Percentiles rank a stretch among this genome's conserved stretches.
These are phyloP conservation scores for Nebria salina DNA, from an alignment of 2,888 invertebrate genomes.

Conservation along the genomic window DNA sequence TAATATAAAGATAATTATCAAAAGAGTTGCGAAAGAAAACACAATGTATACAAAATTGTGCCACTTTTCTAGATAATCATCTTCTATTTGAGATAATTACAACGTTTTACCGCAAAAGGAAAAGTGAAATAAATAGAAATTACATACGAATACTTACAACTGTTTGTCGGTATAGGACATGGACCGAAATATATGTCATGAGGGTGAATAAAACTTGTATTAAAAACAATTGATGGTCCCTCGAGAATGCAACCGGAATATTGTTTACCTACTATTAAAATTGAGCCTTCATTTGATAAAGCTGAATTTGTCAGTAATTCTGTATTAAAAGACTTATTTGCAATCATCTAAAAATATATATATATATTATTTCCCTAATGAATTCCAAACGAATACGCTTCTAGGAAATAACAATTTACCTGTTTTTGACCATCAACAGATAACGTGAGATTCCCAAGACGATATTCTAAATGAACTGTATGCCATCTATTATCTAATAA, in stretches of 20 bases:
- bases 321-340: slow-evolving; percentile 81
- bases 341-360: slow-evolving; percentile 69
- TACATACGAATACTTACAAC: slow-evolving; percentile 66
- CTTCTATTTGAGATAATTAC: background rate
- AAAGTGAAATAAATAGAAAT: background rate
- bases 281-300: slow-evolving; percentile 75
- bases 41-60: background rate
- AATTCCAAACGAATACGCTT: too few species aligned
- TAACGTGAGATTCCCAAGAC: slow-evolving; percentile 68
- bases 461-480: slow-evolving; percentile 73
- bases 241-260: slow-evolving; percentile 87
- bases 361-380: background rate
- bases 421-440: slow-evolving; percentile 64
- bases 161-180: slow-evolving; percentile 79
- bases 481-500: slow-evolving; percentile 87
- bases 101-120: background rate
- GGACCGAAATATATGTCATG: slow-evolving; percentile 78
- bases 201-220: slow-evolving; percentile 69
- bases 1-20: background rate
- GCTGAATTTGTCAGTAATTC: slow-evolving; percentile 78
- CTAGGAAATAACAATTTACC: slow-evolving; percentile 62
- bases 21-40: background rate
- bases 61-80: background rate
- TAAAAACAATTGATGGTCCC: slow-evolving; percentile 87
- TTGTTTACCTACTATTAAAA: slow-evolving; percentile 80